Evolutionary conservation across 2,888 invertebrate species (phyloP).

Genomic region (Bellardia bayeri): DNA sequence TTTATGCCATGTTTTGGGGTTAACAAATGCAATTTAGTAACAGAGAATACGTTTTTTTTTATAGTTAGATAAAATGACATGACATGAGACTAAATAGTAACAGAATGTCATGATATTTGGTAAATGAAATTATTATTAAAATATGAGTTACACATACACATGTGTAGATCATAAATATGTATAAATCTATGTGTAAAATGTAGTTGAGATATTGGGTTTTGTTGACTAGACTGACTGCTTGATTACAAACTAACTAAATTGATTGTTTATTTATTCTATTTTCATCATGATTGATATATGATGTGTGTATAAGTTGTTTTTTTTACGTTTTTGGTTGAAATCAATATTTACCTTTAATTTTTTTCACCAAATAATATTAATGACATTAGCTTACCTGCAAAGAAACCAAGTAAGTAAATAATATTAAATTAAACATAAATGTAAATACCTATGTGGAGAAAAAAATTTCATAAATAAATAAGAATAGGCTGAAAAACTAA

Average conservation of each 20-base stretch:
- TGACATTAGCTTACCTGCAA: constrained; percentile 56
- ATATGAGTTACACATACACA: neutral
- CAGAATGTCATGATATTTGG: constrained; percentile 17
- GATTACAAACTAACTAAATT: constrained; percentile 13
- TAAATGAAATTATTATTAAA: constrained; percentile 15
- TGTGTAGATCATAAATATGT: neutral
- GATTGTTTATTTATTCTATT: constrained; percentile 21
- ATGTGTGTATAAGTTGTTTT: neutral
- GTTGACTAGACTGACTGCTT: neutral
- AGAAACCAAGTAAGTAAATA: constrained; percentile 20
- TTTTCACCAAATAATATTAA: constrained; percentile 1
- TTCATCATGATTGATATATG: constrained; percentile 33
- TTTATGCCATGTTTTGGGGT: too few relatives aligned
- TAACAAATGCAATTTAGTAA: too few relatives aligned
- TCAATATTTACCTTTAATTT: constrained; percentile 55
- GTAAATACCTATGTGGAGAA: neutral
- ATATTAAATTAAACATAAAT: constrained; percentile 12
- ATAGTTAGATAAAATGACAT: neutral
- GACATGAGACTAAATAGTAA: neutral
- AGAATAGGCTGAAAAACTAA: neutral
- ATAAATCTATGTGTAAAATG: neutral
- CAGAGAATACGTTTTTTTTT: too few relatives aligned
- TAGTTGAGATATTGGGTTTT: neutral
- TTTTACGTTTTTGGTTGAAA: neutral
- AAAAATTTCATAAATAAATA: neutral